Conservation (phyloP, 2,888 invertebrate genomes). For the Taphrorychus bicolor region DNA sequence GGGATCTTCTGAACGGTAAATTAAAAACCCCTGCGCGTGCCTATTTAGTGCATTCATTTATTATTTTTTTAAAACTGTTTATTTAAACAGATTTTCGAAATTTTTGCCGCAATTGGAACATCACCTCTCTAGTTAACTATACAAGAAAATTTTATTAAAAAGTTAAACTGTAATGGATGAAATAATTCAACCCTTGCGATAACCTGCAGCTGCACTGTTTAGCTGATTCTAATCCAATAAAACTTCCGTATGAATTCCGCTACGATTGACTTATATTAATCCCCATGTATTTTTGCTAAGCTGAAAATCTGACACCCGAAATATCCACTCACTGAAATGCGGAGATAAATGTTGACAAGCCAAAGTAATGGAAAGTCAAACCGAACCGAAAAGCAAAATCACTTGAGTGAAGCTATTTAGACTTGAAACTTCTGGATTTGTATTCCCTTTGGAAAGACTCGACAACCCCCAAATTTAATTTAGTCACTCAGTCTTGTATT, state of each 20-base stretch:
- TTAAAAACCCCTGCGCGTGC: too few species aligned
- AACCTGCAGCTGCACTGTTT: too few species aligned
- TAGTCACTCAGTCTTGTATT: background rate
- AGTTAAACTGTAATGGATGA: too few species aligned
- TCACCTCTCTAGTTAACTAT: too few species aligned
- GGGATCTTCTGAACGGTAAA: too few species aligned
- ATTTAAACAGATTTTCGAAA: too few species aligned
- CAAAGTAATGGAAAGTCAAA: slow-evolving; percentile 11
- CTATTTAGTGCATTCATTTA: too few species aligned
- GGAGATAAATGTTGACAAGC: slow-evolving; percentile 2
- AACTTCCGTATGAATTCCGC: background rate
- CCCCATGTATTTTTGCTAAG: background rate
- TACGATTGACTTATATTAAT: background rate
- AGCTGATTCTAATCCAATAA: too few species aligned
- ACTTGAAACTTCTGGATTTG: slow-evolving; percentile 16
- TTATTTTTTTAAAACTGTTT: too few species aligned
- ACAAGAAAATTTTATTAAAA: too few species aligned
- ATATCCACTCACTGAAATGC: background rate
- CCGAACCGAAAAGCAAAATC: slow-evolving; percentile 12
- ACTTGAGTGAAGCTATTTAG: slow-evolving; percentile 13
- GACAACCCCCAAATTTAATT: slow-evolving; percentile 3
- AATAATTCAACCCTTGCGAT: too few species aligned
- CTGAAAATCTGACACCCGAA: background rate
- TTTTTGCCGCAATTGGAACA: too few species aligned
- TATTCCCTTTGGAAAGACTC: slow-evolving; percentile 1